Evolutionary conservation across 2,888 invertebrate genomes (phyloP).

Genomic region (Nycteola revayana): DNA sequence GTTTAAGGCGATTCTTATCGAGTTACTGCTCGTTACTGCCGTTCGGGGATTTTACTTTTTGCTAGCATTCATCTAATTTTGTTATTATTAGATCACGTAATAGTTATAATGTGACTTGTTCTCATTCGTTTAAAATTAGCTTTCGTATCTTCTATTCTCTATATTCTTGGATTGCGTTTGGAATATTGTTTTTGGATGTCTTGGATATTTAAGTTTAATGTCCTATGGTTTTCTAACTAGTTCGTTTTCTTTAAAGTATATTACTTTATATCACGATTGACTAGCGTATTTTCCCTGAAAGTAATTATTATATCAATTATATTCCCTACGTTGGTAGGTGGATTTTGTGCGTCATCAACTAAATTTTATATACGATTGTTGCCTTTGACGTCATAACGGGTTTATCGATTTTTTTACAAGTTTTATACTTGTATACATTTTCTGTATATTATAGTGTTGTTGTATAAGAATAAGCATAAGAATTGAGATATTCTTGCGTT

Average conservation of each 20-base stretch:
- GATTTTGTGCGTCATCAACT: slow-evolving; percentile 8
- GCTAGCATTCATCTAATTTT: slow-evolving; percentile 28
- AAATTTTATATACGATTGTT: slow-evolving; percentile 19
- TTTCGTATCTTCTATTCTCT: too few species aligned
- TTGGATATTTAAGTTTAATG: too few species aligned
- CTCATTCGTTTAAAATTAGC: slow-evolving; percentile 9
- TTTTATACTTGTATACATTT: slow-evolving; percentile 4
- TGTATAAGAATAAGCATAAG: too few species aligned
- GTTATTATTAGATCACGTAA: slow-evolving; percentile 31
- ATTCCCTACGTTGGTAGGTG: too few species aligned
- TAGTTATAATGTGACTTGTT: slow-evolving; percentile 2
- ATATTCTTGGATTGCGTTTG: too few species aligned
- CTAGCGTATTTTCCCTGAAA: too few species aligned
- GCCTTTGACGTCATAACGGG: slow-evolving; percentile 25
- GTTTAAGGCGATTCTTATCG: slow-evolving; percentile 37
- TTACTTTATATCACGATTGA: too few species aligned
- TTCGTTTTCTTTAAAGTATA: too few species aligned
- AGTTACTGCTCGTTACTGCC: slow-evolving; percentile 38
- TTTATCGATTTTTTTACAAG: slow-evolving; percentile 19
- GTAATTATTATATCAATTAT: too few species aligned
- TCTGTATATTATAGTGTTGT: too few species aligned
- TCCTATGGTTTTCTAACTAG: too few species aligned
- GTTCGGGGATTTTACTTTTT: slow-evolving; percentile 40
- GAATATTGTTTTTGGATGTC: background rate
- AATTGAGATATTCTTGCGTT: too few species aligned